Conservation (phyloP, 2,113 vertebrate genomes). For the Ptyas mucosa region DNA sequence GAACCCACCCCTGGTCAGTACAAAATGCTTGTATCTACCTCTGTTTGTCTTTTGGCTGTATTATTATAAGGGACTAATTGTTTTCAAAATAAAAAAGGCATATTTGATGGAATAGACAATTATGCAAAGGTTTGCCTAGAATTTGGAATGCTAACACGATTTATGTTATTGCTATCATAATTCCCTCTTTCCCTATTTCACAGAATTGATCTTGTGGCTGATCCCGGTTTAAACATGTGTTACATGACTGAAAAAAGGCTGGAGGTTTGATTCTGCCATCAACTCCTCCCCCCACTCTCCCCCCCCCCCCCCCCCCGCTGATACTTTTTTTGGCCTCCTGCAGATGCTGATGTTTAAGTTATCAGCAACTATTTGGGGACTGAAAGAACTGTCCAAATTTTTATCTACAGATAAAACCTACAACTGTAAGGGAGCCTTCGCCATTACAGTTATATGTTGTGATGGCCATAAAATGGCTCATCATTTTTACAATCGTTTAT, state of each 20-base stretch:
- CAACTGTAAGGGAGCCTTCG: background rate
- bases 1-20: too few relatives aligned
- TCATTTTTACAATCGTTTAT: background rate
- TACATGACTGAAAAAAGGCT: background rate
- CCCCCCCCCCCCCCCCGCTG: rapidly evolving
- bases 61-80: too few relatives aligned
- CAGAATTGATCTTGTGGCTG: background rate
- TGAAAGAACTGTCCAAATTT: background rate
- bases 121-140: background rate
- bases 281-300: too few relatives aligned
- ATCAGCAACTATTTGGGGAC: background rate
- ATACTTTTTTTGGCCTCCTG: background rate
- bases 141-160: background rate
- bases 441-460: background rate
- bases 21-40: too few relatives aligned
- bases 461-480: background rate
- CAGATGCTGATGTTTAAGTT: background rate
- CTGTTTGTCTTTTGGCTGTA: too few relatives aligned
- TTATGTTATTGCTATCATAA: background rate
- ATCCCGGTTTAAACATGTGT: background rate
- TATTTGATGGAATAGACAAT: background rate
- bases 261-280: background rate
- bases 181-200: background rate
- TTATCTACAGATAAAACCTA: background rate
- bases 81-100: background rate